Base-by-base conservation (phyloP, 1,140 invertebrate genomes). In the Thaumetopoea pityocampa region DNA sequence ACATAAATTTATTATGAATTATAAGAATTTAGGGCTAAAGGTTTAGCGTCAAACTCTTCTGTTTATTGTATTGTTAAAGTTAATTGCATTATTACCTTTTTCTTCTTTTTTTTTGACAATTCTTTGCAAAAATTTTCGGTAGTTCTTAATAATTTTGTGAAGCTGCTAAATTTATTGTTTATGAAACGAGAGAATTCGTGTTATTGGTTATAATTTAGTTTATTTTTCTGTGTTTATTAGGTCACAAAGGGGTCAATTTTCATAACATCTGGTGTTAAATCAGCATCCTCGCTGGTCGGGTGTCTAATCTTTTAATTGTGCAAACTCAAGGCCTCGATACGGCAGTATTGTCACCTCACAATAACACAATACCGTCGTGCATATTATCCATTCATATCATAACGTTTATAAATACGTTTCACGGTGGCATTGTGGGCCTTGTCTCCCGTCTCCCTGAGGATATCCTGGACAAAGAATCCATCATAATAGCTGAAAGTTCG, bases 371-470 rank as follows among this genome's bases (percentile, higher is more conserved):
- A 24, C 16, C 24, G 23, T 32, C 44, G 51, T 52, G 50, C 51
- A 54, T 66, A 79, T 76, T 76, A 79, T 64, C 68, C 73, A 79
- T 81, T 74, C 70, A 76, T 73, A 81, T 77, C 72, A 77, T 76
- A 77, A 67, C 68, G 66, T 70, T 77, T 77, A 79, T 77, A 74
- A 78, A 80, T 76, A 78, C 62, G 61, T 71, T 66, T 74, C 62
- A 68, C 67, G 67, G 64, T 63, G 37, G 67, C 62, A 72, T 79
- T 78, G 68, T 77, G 45, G 51, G 56, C 46, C 51, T 49, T 63
- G 57, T 67, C 64, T 67, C 62, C 41, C 41, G 45, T 57, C 54
- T 67, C 72, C 68, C 78, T 49, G 72, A 82, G 73, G 74, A 82
- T 67, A 68, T 51, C 40, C 29, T 48, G 54, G 67, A 82, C 72